Base-by-base conservation (phyloP, 2,888 invertebrate species). In the Drosophila paranaensis region DNA sequence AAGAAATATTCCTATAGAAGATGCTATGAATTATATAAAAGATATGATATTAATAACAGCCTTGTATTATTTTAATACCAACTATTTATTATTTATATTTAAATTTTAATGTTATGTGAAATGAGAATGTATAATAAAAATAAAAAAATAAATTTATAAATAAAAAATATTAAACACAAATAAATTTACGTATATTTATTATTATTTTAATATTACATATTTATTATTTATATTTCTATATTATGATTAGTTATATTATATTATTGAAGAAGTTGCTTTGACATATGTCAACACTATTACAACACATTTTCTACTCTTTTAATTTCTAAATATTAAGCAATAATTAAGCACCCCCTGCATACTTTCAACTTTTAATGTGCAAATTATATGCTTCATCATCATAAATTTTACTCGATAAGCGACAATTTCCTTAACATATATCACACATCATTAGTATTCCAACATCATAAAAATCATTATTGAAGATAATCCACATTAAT, bases 391-490 rank as follows among this genome's bases (percentile, higher is more conserved):
- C 33, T 16, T 13, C 50, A 50, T 50, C 50, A 33, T 33, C 33
- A 50, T 50, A 2, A 16, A 33, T 33, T 16, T 13, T 6, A 33
- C 16, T 33, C 3, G 16, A 50, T 16, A 50, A 33, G 50, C 30
- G 1, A 16, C 6, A 6, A 3, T 13, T 50, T 50, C 50, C 48
- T 16, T 33, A 48, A 33, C 16, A 33, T 48, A 27, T 48, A 48
- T 30, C 48, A 48, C 30, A 48, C 30, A 50, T 33, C 50, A 50
- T 50, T 50, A 50, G 33, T 20, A 37, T 25, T 37, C 51, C 4
- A 2, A 13, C 27, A 48, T 48, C 2, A 27, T 48, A 8, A 42
- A 5, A 13, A 42, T 42, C n/a, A 55, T 42, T 20, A 33, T 10
- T 10, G 4, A 33, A 56, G 16, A 3, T 43, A 56, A 20, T 43